Evolutionary conservation across 2,113 vertebrate genomes (phyloP).

Genomic region (Anser brachyrhynchus): DNA sequence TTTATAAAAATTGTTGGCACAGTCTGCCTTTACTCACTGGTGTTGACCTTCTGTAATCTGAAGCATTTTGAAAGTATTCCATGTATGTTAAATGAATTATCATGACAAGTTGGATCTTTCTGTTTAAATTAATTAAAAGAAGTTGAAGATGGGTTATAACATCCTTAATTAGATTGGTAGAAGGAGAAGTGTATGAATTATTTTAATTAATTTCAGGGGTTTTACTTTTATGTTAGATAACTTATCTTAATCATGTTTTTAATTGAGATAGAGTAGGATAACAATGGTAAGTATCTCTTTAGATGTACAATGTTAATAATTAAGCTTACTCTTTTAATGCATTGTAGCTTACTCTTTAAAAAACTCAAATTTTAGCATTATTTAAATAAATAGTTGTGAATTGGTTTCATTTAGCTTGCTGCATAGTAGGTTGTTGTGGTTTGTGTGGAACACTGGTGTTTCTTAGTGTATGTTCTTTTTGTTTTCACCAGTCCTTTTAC

Average conservation of each 20-base stretch:
- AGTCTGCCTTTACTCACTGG: background rate
- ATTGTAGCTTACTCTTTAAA: background rate
- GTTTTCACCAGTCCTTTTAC: background rate
- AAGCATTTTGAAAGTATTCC: slow-evolving; percentile 2
- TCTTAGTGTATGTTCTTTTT: background rate
- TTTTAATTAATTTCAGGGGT: background rate
- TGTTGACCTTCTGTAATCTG: background rate
- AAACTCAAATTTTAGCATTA: background rate
- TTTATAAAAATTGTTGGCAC: background rate
- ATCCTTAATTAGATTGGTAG: background rate
- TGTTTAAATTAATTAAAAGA: background rate
- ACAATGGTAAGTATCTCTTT: background rate
- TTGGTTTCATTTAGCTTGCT: background rate
- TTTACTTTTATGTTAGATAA: background rate
- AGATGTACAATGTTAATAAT: background rate
- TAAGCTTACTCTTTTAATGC: background rate
- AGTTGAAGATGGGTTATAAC: background rate
- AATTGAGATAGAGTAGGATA: background rate
- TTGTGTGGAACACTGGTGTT: background rate
- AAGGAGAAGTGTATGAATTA: background rate
- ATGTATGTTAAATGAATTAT: background rate
- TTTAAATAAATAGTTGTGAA: background rate
- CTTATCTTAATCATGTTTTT: background rate
- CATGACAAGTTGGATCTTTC: background rate
- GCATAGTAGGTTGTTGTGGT: background rate